Evolutionary conservation across 2,888 invertebrate species (phyloP).

Genomic region (Cantharis nigra): DNA sequence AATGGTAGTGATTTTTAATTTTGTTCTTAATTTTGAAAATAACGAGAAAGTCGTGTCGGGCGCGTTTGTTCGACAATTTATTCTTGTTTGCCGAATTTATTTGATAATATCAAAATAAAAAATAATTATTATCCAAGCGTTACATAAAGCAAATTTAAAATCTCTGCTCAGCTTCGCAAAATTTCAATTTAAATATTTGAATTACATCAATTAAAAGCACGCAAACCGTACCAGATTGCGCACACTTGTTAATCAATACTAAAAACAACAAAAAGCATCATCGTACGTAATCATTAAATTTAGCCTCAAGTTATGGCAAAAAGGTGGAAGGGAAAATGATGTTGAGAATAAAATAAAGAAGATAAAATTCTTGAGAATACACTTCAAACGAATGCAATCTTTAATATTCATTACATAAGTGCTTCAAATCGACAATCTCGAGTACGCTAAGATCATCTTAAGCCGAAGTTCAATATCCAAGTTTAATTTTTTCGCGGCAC

Average conservation of each 20-base stretch:
- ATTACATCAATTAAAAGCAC: constrained; percentile 10
- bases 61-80: not conserved
- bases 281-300: constrained; percentile 3
- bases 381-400: not conserved
- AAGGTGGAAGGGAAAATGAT: not conserved
- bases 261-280: not conserved
- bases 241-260: constrained; percentile 1
- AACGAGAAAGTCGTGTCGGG: no score
- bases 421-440: constrained; percentile 1
- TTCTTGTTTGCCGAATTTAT: not conserved
- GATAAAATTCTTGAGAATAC: not conserved
- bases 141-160: not conserved
- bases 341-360: not conserved
- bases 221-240: constrained; percentile 3
- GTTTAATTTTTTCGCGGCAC: not conserved
- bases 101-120: not conserved
- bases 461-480: not conserved
- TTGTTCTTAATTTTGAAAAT: no score
- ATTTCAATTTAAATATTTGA: constrained; percentile 9
- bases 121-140: not conserved
- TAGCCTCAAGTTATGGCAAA: not conserved
- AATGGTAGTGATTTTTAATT: no score
- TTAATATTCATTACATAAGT: not conserved
- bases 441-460: not conserved
- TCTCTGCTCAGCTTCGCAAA: not conserved